Evolutionary conservation across 1,140 invertebrate species (phyloP).

Genomic region (Drosophila gunungcola): DNA sequence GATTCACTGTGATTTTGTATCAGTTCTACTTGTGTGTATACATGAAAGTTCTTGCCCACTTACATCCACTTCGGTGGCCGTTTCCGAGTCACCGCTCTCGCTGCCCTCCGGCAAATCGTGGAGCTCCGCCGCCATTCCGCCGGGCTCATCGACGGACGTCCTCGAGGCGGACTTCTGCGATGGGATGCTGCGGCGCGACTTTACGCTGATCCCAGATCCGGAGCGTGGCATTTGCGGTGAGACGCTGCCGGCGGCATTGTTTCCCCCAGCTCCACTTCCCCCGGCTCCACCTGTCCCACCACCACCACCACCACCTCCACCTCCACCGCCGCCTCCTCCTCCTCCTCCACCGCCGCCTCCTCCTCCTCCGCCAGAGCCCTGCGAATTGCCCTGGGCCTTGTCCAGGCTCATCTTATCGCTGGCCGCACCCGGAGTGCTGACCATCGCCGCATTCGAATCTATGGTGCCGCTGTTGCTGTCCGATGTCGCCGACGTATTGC

Average conservation of each 20-base stretch:
- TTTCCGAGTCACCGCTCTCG: slow-evolving; percentile 89
- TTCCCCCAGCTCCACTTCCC: not conserved
- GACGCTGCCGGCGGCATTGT: slow-evolving; percentile 49
- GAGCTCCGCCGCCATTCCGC: slow-evolving; percentile 84
- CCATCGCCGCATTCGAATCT: slow-evolving; percentile 69
- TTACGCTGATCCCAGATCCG: slow-evolving; percentile 83
- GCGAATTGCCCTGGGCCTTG: slow-evolving; percentile 31
- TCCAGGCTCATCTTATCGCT: slow-evolving; percentile 56
- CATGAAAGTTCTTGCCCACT: slow-evolving; percentile 30
- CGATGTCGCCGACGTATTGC: slow-evolving; percentile 87
- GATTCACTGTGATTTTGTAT: too few species aligned
- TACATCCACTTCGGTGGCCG: slow-evolving; percentile 91
- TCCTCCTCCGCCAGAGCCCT: slow-evolving; percentile 13
- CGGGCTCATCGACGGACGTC: slow-evolving; percentile 88
- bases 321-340: not conserved
- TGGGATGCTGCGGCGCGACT: slow-evolving; percentile 83
- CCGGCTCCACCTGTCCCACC: slow-evolving; percentile 1
- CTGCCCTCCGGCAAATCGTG: slow-evolving; percentile 87
- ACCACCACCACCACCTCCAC: not conserved
- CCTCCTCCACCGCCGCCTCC: not conserved
- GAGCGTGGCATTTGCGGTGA: slow-evolving; percentile 85
- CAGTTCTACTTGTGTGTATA: too few species aligned
- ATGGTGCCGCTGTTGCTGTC: slow-evolving; percentile 80
- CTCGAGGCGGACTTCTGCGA: slow-evolving; percentile 83
- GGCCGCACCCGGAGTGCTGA: slow-evolving; percentile 47